Evolutionary conservation across 2,888 invertebrate genomes (phyloP).

Genomic region (Xestoiulus laeticollis): DNA sequence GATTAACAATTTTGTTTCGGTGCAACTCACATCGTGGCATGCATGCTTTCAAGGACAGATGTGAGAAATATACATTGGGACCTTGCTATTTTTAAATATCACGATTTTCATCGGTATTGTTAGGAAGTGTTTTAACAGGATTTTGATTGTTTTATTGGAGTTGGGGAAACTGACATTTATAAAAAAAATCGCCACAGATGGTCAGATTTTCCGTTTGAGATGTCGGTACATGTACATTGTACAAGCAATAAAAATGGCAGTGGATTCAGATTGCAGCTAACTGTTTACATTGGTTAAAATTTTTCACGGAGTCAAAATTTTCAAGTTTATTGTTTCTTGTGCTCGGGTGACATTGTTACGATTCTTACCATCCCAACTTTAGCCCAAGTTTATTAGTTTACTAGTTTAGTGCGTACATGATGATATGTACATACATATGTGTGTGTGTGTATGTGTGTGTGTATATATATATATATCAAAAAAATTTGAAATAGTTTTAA

Average conservation of each 20-base stretch:
- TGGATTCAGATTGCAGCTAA: neutral
- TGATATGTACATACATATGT: no score
- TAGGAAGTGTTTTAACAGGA: constrained; percentile 42
- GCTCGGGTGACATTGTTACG: no score
- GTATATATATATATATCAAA: no score
- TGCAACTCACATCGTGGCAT: no score
- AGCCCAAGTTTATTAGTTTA: no score
- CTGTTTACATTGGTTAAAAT: neutral
- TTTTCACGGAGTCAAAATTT: neutral
- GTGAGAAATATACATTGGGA: neutral
- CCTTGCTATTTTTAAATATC: neutral
- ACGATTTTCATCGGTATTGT: neutral
- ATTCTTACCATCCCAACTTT: no score
- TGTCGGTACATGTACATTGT: neutral
- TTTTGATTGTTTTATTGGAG: neutral
- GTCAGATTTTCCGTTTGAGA: neutral
- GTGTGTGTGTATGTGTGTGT: no score
- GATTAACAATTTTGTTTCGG: neutral
- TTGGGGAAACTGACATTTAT: neutral
- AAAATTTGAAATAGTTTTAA: no score
- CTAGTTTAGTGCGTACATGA: no score
- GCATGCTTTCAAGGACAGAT: neutral
- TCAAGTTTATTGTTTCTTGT: no score
- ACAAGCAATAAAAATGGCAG: neutral
- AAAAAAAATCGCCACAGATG: neutral